Conservation (phyloP, 2,113 vertebrate genomes). For the Hippoglossus stenolepis region DNA sequence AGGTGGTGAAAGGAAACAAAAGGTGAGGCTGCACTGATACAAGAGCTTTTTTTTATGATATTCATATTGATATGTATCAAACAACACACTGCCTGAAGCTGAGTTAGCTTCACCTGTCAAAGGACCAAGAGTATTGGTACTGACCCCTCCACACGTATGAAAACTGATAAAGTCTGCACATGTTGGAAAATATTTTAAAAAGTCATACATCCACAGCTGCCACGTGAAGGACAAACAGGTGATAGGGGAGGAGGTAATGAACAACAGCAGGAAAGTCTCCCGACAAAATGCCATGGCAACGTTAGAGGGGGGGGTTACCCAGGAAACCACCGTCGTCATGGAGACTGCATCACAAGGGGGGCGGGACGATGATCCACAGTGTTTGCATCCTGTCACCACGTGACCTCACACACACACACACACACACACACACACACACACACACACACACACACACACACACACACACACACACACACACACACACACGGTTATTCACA, state of each 20-base stretch:
- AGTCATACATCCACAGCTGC: neutral
- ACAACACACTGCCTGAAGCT: neutral
- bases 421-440: constrained; percentile 6
- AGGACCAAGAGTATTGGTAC: neutral
- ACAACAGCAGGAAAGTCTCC: constrained; percentile 87
- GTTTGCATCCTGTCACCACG: constrained; percentile 48
- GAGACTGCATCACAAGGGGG: constrained; percentile 92
- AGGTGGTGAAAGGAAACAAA: neutral
- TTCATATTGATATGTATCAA: neutral
- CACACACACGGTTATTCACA: no score
- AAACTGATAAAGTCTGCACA: no score
- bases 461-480: constrained; percentile 7
- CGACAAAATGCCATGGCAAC: constrained; percentile 89
- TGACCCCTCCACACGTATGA: neutral
- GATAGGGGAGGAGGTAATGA: constrained; percentile 66
- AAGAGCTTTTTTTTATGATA: constrained; percentile 5
- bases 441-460: neutral
- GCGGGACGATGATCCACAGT: constrained; percentile 72
- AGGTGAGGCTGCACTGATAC: neutral
- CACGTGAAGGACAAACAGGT: constrained; percentile 31
- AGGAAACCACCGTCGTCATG: constrained; percentile 94
- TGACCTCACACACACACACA: constrained; percentile 30
- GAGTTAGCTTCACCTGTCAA: neutral
- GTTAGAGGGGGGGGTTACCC: constrained; percentile 91
- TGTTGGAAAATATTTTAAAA: no score